These are phyloP conservation scores for Setophaga petechia DNA, from an alignment of 2,113 vertebrate genomes.

Conservation along the genomic window DNA sequence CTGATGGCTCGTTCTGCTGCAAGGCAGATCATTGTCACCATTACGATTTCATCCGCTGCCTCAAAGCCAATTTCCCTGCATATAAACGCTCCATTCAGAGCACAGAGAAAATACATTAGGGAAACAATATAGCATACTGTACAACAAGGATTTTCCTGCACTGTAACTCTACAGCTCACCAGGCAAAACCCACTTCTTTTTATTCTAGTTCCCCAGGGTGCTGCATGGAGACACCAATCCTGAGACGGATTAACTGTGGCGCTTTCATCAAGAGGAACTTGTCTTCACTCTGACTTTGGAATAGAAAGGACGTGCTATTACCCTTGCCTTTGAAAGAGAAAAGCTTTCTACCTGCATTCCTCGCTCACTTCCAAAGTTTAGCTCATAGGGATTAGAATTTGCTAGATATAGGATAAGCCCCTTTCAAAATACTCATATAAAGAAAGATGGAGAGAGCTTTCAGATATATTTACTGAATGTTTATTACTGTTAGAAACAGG, in stretches of 20 bases:
- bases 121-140: slow-evolving; percentile 61
- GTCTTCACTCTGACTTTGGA: slow-evolving; percentile 49
- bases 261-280: slow-evolving; percentile 62
- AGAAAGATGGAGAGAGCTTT: neutral
- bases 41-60: neutral
- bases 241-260: slow-evolving; percentile 51
- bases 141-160: slow-evolving; percentile 62
- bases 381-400: slow-evolving; percentile 41
- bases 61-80: slow-evolving; percentile 60
- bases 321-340: slow-evolving; percentile 4
- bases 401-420: slow-evolving; percentile 23
- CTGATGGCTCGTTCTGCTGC: slow-evolving; percentile 39
- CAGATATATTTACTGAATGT: neutral
- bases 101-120: slow-evolving; percentile 47
- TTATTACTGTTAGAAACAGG: neutral
- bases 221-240: slow-evolving; percentile 53
- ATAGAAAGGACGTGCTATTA: slow-evolving; percentile 40
- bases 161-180: slow-evolving; percentile 57
- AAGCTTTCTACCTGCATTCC: slow-evolving; percentile 44
- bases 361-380: neutral
- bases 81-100: slow-evolving; percentile 52
- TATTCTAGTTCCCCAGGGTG: slow-evolving; percentile 59
- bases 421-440: slow-evolving; percentile 19
- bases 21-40: slow-evolving; percentile 46
- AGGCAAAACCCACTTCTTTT: slow-evolving; percentile 47